Percentiles rank a stretch among this genome's conserved stretches.
Conservation (phyloP, 1,140 invertebrate genomes). For the Cheumatopsyche charites region DNA sequence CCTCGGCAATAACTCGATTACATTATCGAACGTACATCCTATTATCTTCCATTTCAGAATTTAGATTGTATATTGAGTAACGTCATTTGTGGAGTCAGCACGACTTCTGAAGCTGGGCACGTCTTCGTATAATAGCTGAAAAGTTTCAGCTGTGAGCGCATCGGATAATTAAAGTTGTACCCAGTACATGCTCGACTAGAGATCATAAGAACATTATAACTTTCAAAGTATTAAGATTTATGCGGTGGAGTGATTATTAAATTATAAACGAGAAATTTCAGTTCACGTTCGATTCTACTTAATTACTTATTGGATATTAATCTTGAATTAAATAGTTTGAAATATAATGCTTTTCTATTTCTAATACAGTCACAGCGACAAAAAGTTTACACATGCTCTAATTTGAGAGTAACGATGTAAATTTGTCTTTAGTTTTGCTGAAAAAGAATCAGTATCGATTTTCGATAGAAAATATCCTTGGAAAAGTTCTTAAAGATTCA, state of each 20-base stretch:
- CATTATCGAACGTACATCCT: conserved; percentile 45
- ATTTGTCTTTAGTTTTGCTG: no score
- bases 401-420: no score
- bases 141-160: conserved; percentile 39
- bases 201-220: conserved; percentile 17
- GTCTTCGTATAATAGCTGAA: conserved; percentile 40
- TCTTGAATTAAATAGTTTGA: neutral
- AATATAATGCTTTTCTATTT: neutral
- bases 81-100: conserved; percentile 3
- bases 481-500: no score
- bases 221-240: conserved; percentile 19
- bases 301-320: no score
- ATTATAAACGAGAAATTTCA: neutral
- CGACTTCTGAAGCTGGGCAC: conserved; percentile 39
- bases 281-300: no score
- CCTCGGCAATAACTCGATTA: conserved; percentile 48
- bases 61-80: conserved; percentile 44
- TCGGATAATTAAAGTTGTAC: conserved; percentile 17
- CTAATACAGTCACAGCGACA: no score
- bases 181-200: neutral
- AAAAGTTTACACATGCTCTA: no score
- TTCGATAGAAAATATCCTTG: no score
- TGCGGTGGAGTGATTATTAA: neutral
- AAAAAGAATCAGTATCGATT: no score
- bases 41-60: conserved; percentile 48